Evolutionary conservation across 2,113 vertebrate species (phyloP).

Genomic region (Monopterus albus): DNA sequence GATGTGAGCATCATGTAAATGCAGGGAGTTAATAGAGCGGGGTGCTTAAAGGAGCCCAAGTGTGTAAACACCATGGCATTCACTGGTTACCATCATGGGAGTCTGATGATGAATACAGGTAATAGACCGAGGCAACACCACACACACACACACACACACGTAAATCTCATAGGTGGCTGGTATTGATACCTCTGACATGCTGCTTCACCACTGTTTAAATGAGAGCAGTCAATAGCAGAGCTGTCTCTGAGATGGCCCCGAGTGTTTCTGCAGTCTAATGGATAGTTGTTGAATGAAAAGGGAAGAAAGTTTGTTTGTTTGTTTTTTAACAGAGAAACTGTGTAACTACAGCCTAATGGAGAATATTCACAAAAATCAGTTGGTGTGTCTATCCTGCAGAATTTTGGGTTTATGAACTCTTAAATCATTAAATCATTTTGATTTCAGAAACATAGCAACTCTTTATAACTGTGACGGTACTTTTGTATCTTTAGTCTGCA

Average conservation of each 20-base stretch:
- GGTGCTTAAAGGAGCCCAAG: conserved; percentile 36
- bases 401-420: neutral
- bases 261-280: conserved; percentile 43
- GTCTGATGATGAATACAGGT: conserved; percentile 64
- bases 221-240: conserved; percentile 62
- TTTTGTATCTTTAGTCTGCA: too few relatives aligned
- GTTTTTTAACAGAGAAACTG: neutral
- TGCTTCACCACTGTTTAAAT: conserved; percentile 54
- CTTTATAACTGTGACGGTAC: too few relatives aligned
- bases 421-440: too few relatives aligned
- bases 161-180: conserved; percentile 13
- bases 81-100: conserved; percentile 43
- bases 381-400: neutral
- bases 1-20: conserved; percentile 54
- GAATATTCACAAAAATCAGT: conserved; percentile 15
- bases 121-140: conserved; percentile 40
- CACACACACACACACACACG: neutral
- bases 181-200: conserved; percentile 57
- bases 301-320: neutral
- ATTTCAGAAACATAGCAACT: too few relatives aligned
- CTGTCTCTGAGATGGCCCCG: conserved; percentile 35
- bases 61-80: conserved; percentile 56
- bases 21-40: conserved; percentile 51
- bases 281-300: conserved; percentile 16
- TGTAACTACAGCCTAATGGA: neutral